Evolutionary conservation across 2,888 invertebrate genomes (phyloP), one percentile per base, ranked within the genome.

Genomic region (Drosophila cognata): DNA sequence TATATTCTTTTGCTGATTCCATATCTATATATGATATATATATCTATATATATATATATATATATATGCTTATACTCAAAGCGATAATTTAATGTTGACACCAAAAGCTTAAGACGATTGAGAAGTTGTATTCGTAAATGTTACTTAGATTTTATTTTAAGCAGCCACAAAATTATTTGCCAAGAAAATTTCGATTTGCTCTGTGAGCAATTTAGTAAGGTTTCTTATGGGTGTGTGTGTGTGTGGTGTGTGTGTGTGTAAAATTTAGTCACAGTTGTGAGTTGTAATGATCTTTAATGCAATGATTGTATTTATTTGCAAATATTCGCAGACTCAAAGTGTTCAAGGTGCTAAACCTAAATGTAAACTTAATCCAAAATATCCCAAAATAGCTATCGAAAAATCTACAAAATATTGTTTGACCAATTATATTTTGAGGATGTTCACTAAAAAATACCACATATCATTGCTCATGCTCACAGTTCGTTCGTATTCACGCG

Each of bases 121-220:
- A 72, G 69, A 71, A 60, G 31, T 55, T 53, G 25, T 55, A 28
- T 28, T 50, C 25, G 35, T 43, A 55, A 66, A 60, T 48, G 16
- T 71, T 60, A 73, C 46, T 52, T 73, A 55, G 53, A 77, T 77
- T 81, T 80, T 78, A 72, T 75, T 83, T 77, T 59, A 87, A 82
- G 88, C 88, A 92, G 91, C 91, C 91, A 92, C 92, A 92, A 91
- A 91, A 89, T 57, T 78, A 79, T 80, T 73, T 83, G 63, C 61
- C 64, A 52, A 66, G 60, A 71, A 50, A 67, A 68, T 74, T 65
- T 74, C 64, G 46, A 52, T 66, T 74, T 65, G 79, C 75, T 82
- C 77, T 82, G 67, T 61, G 79, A 82, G 88, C 88, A 82, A 80
- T 66, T 67, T 53, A 60, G n/a, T 62, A 63, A 74, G 41, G 60